Conservation (phyloP, 2,113 vertebrate genomes). For the Pleuronectes platessa region DNA sequence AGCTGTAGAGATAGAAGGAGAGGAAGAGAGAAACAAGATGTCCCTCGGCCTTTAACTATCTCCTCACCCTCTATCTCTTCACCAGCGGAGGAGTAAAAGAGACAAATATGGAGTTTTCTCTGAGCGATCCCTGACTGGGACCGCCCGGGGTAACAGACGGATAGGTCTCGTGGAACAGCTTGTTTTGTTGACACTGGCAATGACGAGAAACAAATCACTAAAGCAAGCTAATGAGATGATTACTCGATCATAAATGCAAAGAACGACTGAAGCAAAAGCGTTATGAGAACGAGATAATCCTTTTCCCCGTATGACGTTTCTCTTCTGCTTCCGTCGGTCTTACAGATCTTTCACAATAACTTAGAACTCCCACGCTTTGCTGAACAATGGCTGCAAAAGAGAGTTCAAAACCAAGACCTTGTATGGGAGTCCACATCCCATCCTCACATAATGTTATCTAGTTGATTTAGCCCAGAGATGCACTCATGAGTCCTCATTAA, state of each 20-base stretch:
- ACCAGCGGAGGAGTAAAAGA: conserved; percentile 36
- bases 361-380: conserved; percentile 19
- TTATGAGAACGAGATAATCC: conserved; percentile 40
- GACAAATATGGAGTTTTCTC: conserved; percentile 71
- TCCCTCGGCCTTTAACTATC: conserved; percentile 38
- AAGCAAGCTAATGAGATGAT: conserved; percentile 42
- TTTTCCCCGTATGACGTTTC: conserved; percentile 24
- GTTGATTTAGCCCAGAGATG: conserved; percentile 14
- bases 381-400: background rate
- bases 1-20: conserved; percentile 10
- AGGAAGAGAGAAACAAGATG: conserved; percentile 45
- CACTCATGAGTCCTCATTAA: background rate
- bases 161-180: conserved; percentile 46
- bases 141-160: conserved; percentile 23
- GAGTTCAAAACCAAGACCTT: conserved; percentile 30
- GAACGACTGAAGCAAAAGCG: conserved; percentile 34
- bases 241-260: conserved; percentile 42
- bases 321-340: conserved; percentile 38
- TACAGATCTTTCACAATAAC: conserved; percentile 37
- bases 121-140: conserved; percentile 39
- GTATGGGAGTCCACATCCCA: conserved; percentile 38
- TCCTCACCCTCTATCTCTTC: conserved; percentile 34
- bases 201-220: conserved; percentile 38
- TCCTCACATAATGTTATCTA: conserved; percentile 22
- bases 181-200: conserved; percentile 62